phyloP scores from a whole-genome alignment of 1,140 invertebrate genomes.

The Apis cerana region DNA sequence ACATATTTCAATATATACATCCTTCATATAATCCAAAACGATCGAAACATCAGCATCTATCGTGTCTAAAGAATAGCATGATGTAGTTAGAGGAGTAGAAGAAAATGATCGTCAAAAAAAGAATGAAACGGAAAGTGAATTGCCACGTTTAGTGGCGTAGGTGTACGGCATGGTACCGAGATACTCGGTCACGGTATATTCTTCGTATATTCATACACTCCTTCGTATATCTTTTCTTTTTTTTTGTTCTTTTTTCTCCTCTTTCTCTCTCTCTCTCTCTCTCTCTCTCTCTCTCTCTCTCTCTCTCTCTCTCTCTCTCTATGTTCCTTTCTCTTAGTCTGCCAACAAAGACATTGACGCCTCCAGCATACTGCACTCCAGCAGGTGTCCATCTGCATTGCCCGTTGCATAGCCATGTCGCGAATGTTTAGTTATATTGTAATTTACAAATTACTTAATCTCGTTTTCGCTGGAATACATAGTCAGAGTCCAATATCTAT shows the following conservation, averaged over 20 bases:
- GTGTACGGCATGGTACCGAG: slow-evolving; percentile 38
- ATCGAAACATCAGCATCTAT: neutral
- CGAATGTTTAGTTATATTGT: slow-evolving; percentile 71
- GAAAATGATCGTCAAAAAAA: slow-evolving; percentile 46
- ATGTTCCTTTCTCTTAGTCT: slow-evolving; percentile 22
- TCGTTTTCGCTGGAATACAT: neutral
- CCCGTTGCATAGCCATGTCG: slow-evolving; percentile 59
- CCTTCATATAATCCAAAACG: neutral
- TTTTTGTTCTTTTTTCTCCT: neutral
- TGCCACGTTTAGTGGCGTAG: slow-evolving; percentile 44
- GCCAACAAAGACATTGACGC: slow-evolving; percentile 56
- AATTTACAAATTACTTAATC: slow-evolving; percentile 73
- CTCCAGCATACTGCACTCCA: slow-evolving; percentile 69
- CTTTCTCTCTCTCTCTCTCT: neutral
- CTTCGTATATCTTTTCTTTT: neutral
- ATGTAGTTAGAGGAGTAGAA: neutral
- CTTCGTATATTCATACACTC: slow-evolving; percentile 48
- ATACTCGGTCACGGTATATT: slow-evolving; percentile 22
- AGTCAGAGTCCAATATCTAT: neutral
- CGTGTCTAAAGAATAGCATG: neutral
- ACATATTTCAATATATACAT: neutral
- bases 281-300: neutral
- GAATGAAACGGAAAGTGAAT: slow-evolving; percentile 72
- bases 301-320: neutral
- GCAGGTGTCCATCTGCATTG: slow-evolving; percentile 74